These are phyloP conservation scores for Cinclus mexicanus DNA, from an alignment of 2,113 vertebrate genomes.

Conservation along the genomic window DNA sequence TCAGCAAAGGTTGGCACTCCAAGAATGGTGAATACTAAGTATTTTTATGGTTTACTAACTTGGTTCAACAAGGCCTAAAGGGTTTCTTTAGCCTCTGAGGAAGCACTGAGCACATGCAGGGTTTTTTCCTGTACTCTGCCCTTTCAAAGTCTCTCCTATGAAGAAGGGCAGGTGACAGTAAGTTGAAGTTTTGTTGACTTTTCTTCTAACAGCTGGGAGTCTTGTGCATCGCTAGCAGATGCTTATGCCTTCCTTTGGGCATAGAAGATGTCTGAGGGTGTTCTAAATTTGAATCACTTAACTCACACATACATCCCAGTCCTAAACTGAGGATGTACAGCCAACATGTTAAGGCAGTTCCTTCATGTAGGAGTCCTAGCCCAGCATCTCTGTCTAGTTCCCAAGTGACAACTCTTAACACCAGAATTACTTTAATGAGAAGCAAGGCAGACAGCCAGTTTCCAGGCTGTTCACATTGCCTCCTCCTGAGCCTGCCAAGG, in stretches of 20 bases:
- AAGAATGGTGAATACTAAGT: neutral
- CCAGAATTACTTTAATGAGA: neutral
- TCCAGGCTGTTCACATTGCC: constrained; percentile 38
- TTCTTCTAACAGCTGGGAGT: neutral
- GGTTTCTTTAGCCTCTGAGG: neutral
- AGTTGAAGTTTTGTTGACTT: neutral
- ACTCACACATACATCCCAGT: neutral
- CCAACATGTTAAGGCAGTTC: constrained; percentile 3
- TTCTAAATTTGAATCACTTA: constrained; percentile 15
- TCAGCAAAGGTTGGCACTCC: neutral
- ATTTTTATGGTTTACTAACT: neutral
- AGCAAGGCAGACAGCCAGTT: constrained; percentile 44
- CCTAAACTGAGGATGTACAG: neutral
- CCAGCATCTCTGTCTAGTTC: constrained; percentile 48
- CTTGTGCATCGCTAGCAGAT: neutral
- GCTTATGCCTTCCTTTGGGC: neutral
- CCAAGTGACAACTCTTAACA: constrained; percentile 3
- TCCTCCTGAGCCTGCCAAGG: constrained; percentile 34
- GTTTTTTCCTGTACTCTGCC: neutral
- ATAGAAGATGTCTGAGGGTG: neutral
- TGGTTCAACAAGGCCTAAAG: neutral
- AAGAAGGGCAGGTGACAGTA: neutral
- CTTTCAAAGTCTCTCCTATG: neutral
- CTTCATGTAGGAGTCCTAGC: neutral
- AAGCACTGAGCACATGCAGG: neutral